A percentile compares a stretch with the other conserved stretches of the same genome.
Conservation (phyloP, 2,113 vertebrate genomes). For the Galbula dea region DNA sequence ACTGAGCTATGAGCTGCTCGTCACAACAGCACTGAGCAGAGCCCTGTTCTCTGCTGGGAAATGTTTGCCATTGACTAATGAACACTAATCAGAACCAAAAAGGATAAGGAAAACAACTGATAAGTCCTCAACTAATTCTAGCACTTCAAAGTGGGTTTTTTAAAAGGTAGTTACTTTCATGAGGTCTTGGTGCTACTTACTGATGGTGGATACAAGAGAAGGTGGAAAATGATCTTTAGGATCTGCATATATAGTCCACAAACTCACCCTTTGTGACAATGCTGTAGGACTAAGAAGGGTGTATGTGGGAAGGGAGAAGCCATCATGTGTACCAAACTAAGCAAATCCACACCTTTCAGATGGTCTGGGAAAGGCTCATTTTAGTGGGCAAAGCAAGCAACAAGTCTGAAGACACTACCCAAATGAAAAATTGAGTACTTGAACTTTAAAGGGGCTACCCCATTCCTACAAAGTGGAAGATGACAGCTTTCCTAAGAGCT, state of each 20-base stretch:
- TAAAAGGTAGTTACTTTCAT: neutral
- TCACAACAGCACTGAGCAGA: neutral
- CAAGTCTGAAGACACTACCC: neutral
- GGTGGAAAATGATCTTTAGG: neutral
- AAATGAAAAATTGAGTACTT: neutral
- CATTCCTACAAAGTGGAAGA: neutral
- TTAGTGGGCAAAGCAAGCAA: neutral
- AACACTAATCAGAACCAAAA: neutral
- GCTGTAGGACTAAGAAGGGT: neutral
- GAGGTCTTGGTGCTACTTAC: neutral
- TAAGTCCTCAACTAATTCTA: neutral
- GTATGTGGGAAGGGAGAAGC: neutral
- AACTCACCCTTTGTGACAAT: neutral
- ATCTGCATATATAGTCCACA: neutral
- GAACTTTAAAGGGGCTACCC: neutral
- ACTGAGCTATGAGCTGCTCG: neutral
- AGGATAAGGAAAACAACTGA: neutral
- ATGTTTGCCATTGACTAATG: accelerated
- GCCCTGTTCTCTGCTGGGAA: neutral
- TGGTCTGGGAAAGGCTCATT: neutral
- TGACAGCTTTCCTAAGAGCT: neutral
- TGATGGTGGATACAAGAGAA: neutral
- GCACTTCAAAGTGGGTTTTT: neutral
- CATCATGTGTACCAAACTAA: neutral
- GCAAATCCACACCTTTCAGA: neutral